Base-by-base conservation (phyloP, 2,113 vertebrate genomes). In the Oostethus manadensis region DNA sequence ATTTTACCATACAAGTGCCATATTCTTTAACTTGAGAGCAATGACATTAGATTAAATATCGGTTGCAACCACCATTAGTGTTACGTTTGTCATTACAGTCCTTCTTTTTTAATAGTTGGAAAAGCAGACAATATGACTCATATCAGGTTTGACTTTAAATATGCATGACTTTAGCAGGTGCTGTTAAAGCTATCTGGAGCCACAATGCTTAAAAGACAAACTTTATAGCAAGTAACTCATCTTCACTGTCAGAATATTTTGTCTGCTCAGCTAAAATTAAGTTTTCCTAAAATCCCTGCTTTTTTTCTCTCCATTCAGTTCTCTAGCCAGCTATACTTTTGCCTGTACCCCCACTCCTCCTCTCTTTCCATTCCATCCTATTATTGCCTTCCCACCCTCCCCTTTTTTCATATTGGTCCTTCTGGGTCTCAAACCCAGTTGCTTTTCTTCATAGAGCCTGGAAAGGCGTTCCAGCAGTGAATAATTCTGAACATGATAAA, bases 401-500 rank as follows among this genome's bases (percentile, higher is more conserved):
- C 40, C 60, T 23, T 75, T 77, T 83, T 82, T 42, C 78, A 80
- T 65, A 71, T 78, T 74, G 86, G 75, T 71, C 75, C 75, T 79
- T 78, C 73, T 80, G 74, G 77, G 71, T 81, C 76, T 85, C 76
- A 49, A 79, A 70, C 80, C 82, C 76, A 82, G 76, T 68, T 54
- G 46, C 75, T 82, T 73, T 73, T 74, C 80, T 86, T 83, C 81
- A 80, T 76, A 72, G 74, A 87, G 80, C 68, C 78, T 71, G 70
- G 86, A 88, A 82, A 83, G 78, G 74, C 74, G 73, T 84, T 86
- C 84, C 68, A 78, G 77, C 76, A 73, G 82, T 86, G 81, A 87
- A 89, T 89, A 86, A 89, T 88, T 89, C 87, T 76, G 83, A 88
- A 90, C 86, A 87, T 86, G 84, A 83, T 90, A 90, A 90, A 87